Evolutionary conservation across 2,113 vertebrate genomes (phyloP).

Genomic region (Periophthalmodon schlosseri): DNA sequence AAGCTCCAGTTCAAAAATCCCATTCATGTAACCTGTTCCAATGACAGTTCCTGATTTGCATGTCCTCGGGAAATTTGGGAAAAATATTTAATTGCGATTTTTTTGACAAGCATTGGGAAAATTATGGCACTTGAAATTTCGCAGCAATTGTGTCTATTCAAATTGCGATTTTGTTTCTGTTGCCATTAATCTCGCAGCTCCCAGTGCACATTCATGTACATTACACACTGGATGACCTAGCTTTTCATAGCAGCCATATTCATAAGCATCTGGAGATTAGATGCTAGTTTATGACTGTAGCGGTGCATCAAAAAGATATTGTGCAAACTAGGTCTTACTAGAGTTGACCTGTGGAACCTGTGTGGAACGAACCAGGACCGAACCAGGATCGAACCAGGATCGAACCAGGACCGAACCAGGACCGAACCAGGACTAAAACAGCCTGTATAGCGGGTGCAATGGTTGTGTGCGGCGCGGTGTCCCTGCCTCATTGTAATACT

Average conservation of each 20-base stretch:
- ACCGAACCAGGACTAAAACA: too few species aligned
- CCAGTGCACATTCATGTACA: not conserved
- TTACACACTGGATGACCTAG: not conserved
- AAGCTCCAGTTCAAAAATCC: not conserved
- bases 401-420: not conserved
- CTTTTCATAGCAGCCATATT: not conserved
- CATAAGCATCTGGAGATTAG: not conserved
- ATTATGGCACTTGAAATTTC: too few species aligned
- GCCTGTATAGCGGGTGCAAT: not conserved
- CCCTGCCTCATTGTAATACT: slow-evolving; percentile 73
- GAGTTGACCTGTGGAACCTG: not conserved
- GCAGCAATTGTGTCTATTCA: too few species aligned
- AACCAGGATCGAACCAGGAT: not conserved
- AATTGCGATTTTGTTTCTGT: too few species aligned
- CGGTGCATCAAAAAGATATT: not conserved
- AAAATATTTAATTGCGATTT: too few species aligned
- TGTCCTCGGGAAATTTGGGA: too few species aligned
- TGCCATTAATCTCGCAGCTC: not conserved
- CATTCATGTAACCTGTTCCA: not conserved
- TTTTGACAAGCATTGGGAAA: too few species aligned
- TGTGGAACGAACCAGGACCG: not conserved
- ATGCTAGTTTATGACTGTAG: not conserved
- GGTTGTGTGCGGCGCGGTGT: slow-evolving; percentile 23
- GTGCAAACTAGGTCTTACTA: not conserved
- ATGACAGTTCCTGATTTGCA: too few species aligned